Base-by-base conservation (phyloP, 2,797 vertebrate genomes). In the Glossophaga mutica region DNA sequence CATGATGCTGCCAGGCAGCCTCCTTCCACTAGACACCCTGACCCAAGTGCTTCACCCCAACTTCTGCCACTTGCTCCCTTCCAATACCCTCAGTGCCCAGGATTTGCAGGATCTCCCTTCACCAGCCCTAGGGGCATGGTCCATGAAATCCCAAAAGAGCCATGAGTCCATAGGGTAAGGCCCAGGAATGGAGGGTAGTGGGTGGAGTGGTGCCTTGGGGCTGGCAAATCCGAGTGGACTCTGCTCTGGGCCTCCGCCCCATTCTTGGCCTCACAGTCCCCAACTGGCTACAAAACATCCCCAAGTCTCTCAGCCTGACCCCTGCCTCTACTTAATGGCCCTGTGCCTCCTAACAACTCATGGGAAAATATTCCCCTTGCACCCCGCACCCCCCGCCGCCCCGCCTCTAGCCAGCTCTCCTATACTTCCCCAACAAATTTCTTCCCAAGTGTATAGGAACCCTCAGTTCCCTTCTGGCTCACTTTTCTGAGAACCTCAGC, bases 221-320 rank as follows among this genome's bases (percentile, higher is more conserved):
- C 95, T 15, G 50, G 70, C 4, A 86, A 67, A 94, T 32, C 86
- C 50, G 34, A 24, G 39, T 71, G 62, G 93, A 92, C 96, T 95
- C 84, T 97, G 91, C 81, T 59, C 89, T 70, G 57, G 79, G 87
- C 79, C 89, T 81, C 83, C 74, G 92, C 82, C 79, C 78, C 8
- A n/a, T n/a, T 82, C 62, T 15, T 44, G 48, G 71, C 68, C 86
- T 91, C 93, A 71, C 34, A 48, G 81, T 81, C 39, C 59, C 22
- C 37, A 10, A 24, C 29, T 6, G 32, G 79, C 93, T 59, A 21
- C 78, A 76, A 95, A 95, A 87, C 29, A 67, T 77, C 76, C 67
- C 65, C 65, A 2, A 0, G 4, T 10, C 76, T n/a, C 52, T 21
- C 55, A 29, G 37, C 44, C 34, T 21, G 44, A 59, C n/a, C 52